Percentiles rank a stretch among this genome's conserved stretches.
These are phyloP conservation scores for Elmis aenea DNA, from an alignment of 2,888 invertebrate genomes.

Conservation along the genomic window DNA sequence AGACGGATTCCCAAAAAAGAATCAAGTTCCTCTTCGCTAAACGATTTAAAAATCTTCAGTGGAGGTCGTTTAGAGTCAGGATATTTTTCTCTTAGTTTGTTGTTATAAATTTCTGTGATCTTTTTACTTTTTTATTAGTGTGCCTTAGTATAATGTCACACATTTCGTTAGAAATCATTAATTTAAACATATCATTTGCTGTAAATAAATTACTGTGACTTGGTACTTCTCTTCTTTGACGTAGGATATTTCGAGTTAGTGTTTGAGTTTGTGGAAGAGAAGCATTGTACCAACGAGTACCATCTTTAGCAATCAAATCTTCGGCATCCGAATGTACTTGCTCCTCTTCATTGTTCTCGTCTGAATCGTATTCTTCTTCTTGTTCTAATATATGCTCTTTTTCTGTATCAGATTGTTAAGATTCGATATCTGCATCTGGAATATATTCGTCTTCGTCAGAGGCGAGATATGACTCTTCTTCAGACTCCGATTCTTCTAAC, in stretches of 20 bases:
- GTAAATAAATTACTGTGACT: constrained; percentile 1
- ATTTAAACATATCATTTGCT: constrained; percentile 3
- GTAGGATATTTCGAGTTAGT: constrained; percentile 3
- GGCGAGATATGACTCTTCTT: no score
- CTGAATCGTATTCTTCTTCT: no score
- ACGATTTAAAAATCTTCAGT: neutral
- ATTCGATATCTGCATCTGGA: no score
- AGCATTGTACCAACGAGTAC: constrained; percentile 6
- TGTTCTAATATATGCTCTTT: no score
- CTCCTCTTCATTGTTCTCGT: no score
- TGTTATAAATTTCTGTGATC: neutral
- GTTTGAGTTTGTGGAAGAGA: constrained; percentile 2
- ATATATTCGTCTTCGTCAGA: no score
- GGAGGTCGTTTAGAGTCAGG: neutral
- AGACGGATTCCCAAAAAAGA: constrained; percentile 1
- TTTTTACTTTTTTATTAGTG: constrained; percentile 1
- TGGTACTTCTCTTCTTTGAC: constrained; percentile 2
- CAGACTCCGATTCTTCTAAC: no score
- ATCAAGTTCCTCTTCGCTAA: neutral
- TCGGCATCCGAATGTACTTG: no score
- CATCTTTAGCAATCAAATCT: no score
- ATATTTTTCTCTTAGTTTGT: neutral
- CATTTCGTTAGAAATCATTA: constrained; percentile 5
- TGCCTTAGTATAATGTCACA: constrained; percentile 2
- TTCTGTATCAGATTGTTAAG: no score